phyloP scores from a whole-genome alignment of 2,113 vertebrate genomes.

The Melospiza georgiana region DNA sequence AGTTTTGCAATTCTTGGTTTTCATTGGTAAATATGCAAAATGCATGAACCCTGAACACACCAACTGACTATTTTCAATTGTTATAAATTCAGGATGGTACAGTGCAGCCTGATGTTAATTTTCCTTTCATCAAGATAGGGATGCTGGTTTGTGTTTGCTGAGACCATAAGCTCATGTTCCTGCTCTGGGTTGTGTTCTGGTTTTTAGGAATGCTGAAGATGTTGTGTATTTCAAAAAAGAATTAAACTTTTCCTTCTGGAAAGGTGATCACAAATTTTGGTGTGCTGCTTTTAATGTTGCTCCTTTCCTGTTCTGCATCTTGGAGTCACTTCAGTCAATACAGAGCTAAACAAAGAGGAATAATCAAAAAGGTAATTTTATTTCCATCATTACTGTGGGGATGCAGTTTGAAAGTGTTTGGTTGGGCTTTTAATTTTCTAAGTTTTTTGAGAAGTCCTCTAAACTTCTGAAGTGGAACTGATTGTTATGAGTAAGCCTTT shows the following conservation, averaged over 20 bases:
- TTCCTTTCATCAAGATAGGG: neutral
- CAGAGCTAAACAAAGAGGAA: neutral
- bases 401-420: neutral
- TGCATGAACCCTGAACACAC: neutral
- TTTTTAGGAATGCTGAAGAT: neutral
- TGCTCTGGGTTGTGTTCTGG: neutral
- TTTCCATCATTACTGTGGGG: neutral
- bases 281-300: neutral
- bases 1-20: neutral
- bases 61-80: neutral
- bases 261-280: neutral
- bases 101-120: neutral
- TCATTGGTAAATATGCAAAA: neutral
- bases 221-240: neutral
- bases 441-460: neutral
- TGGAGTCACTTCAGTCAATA: neutral
- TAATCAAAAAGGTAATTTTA: neutral
- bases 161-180: neutral
- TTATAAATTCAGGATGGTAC: neutral
- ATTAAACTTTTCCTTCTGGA: neutral
- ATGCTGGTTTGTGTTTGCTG: neutral
- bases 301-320: neutral
- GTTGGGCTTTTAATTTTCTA: neutral
- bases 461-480: neutral
- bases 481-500: rapidly evolving